Evolutionary conservation across 2,113 vertebrate genomes (phyloP).

Genomic region (Phrynocephalus versicolor): DNA sequence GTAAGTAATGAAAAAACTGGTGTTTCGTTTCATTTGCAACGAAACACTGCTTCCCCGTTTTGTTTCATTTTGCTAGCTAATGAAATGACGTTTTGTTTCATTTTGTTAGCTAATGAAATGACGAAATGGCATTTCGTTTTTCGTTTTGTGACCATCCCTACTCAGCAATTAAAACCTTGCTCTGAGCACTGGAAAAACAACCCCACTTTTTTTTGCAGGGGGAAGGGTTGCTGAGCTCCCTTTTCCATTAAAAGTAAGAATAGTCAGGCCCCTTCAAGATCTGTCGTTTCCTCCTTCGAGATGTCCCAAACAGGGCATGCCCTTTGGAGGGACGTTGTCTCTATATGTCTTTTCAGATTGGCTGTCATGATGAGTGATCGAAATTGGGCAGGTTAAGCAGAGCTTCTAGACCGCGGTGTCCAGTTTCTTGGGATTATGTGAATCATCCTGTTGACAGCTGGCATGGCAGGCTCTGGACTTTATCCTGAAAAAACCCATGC

Average conservation of each 20-base stretch:
- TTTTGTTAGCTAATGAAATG: too few relatives aligned
- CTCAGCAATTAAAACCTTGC: not conserved
- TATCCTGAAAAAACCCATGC: not conserved
- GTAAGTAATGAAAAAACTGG: too few relatives aligned
- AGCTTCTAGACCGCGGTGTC: not conserved
- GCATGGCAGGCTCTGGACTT: not conserved
- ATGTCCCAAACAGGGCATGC: not conserved
- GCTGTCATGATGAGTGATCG: not conserved
- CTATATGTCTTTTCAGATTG: not conserved
- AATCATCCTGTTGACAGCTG: conserved; percentile 21
- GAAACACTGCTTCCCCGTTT: too few relatives aligned
- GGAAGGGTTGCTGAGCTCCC: not conserved
- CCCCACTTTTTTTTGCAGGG: not conserved
- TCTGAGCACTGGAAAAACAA: not conserved
- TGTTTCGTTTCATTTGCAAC: too few relatives aligned
- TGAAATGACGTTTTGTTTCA: too few relatives aligned
- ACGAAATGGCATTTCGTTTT: too few relatives aligned
- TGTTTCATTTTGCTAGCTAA: too few relatives aligned
- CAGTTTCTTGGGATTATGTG: conserved; percentile 20
- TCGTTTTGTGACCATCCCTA: too few relatives aligned
- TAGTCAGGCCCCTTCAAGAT: not conserved
- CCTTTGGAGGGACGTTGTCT: not conserved
- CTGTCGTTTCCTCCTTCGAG: not conserved
- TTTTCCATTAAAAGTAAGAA: not conserved
- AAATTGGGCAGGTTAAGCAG: not conserved